Evolutionary conservation across 2,797 vertebrate genomes (phyloP), one percentile per base, ranked within the genome.

Genomic region (Sebastolobus altivelis): DNA sequence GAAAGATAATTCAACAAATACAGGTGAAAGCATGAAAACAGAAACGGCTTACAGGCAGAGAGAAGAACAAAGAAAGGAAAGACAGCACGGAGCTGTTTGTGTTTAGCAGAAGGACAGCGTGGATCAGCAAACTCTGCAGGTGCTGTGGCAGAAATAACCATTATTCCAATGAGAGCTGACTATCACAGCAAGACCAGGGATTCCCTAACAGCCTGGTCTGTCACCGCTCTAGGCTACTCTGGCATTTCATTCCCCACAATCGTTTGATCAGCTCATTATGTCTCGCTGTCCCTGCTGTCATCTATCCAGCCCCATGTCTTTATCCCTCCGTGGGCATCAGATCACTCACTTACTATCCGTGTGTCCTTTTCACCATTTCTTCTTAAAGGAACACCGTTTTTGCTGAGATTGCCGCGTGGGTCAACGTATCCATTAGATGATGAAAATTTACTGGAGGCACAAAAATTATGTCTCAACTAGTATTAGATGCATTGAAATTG

Each of bases 241-340:
- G 86, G 72, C 82, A 72, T 92, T 91, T 92, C 81, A 83, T 73
- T 84, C 81, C 61, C 60, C 75, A 58, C 76, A 76, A 80, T 91
- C 83, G 8, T 84, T 83, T 87, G 82, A 93, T 92, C 85, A 79
- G 69, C 85, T 91, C 89, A 91, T 90, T 90, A 89, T 74, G 68
- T 78, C 65, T 76, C 6, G 9, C 70, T 73, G 71, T 85, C 80
- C 73, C 79, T 49, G 74, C 75, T 88, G 89, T 86, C 87, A 89
- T 87, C 66, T 70, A 70, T 76, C 75, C 75, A 69, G 43, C 56
- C 75, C 33, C 54, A n/a, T 81, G 69, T 79, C 71, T 81, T 78
- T 72, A 85, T 87, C 75, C 70, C 56, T 80, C 56, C 65, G 33
- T 8, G 54, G 75, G 59, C 40, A 61, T 74, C 70, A 43, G 37